Base-by-base conservation (phyloP, 2,888 invertebrate genomes). In the Limnephilus marmoratus region DNA sequence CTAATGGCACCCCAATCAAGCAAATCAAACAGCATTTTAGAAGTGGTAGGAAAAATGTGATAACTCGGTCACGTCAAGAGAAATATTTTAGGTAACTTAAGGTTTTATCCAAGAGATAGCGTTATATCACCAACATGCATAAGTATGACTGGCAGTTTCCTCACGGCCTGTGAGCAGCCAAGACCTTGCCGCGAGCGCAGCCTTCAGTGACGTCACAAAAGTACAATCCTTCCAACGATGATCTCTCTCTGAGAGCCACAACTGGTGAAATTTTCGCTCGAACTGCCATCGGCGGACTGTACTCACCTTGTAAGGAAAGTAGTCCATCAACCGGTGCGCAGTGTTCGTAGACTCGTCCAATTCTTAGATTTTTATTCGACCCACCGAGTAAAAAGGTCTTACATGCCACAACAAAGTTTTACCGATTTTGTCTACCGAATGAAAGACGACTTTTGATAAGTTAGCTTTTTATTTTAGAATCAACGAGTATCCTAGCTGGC, bases 111-210 rank as follows among this genome's bases (percentile, higher is more conserved):
- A 15, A 86, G 37, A 87, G 86, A 87, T 87, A 53, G 86, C 86
- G 53, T 45, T 29, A 80, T 37, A 90, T 90, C 34, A 83, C 31
- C 24, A 31, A 29, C 31, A 80, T 80, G 81, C 81, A 85, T 31
- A 82, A 83, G 49, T 82, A 37, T 85, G 49, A 90, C 68, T 45
- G 81, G 68, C 68, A 68, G 81, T 53, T 86, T 53, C 68, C 68
- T 68, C 68, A 68, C 68, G 68, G 68, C 68, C 90, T 85, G 13
- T 31, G n/a, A 53, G 49, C 81, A 91, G 91, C 90, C 49, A 87
- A 93, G 93, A 92, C 93, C 93, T 93, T 93, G 93, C 93, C 93
- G 91, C 92, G 86, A 90, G 93, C 93, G 29, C 81, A 86, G 85
- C 85, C 81, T 86, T 88, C 85, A 29, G 53, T 37, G 49, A 80